Evolutionary conservation across 2,113 vertebrate species (phyloP), one percentile per base, ranked within the genome.

Genomic region (Chionomys nivalis): DNA sequence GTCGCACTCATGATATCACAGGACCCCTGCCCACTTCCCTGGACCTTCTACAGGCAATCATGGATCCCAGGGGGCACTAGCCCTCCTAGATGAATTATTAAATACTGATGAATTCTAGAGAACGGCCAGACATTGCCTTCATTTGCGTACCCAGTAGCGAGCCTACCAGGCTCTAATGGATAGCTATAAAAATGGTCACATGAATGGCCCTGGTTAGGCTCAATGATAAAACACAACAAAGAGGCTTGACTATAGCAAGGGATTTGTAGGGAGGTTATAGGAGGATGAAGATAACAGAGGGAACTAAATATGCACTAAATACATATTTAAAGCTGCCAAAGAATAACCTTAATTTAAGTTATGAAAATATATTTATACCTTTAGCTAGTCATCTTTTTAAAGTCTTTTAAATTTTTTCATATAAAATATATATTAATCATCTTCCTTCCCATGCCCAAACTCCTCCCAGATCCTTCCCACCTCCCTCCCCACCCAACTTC

Each of bases 1-100:
- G 7, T 6, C 1, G 1, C 55, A 58, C 17, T 21, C 61, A 1
- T 19, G 39, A 33, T 11, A 5, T 31, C 7, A 21, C 61, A 6
- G 39, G 39, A 85, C 61, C 82, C 28, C 31, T 19, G 39, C 58
- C 61, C n/a, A 63, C n/a, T 5, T 7, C 55, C 61, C 24, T 39
- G 55, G 36, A 58, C 36, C n/a, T 24, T 42, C 39, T 4, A 66
- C 61, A 33, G 26, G 16, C 17, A 33, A 19, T 6, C 82, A 85
- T 19, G 61, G 63, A 47, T 36, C 28, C 63, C 83, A 36, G 21
- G 63, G 61, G 31, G 3, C 19, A 0, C 42, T 23, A 66, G 4
- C 14, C 23, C 42, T 86, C 17, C 42, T 49, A 13, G 28, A 66
- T 68, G 42, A 66, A 47, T 19, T 49, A 47, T 3, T 49, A 19